A percentile compares a stretch with the other conserved stretches of the same genome.
phyloP scores from a whole-genome alignment of 2,797 vertebrate species.

The Simalia tracyae region DNA sequence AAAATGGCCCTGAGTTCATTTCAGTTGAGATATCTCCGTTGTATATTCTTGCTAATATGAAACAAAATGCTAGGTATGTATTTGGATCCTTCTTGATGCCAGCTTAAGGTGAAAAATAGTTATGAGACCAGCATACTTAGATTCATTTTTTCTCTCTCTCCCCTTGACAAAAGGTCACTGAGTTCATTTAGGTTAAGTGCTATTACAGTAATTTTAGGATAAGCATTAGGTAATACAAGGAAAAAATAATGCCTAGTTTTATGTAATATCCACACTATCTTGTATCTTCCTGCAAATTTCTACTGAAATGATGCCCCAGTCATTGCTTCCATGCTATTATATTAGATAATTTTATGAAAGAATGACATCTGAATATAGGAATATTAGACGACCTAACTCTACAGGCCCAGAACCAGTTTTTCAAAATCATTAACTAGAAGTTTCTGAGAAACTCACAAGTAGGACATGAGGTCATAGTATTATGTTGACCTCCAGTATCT shows the following conservation, averaged over 20 bases:
- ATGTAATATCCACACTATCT: background rate
- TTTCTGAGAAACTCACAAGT: background rate
- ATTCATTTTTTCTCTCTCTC: slow-evolving; percentile 12
- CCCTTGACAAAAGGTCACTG: slow-evolving; percentile 14
- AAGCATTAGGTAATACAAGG: slow-evolving; percentile 41
- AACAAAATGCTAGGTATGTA: slow-evolving; percentile 23
- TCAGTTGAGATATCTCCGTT: slow-evolving; percentile 34
- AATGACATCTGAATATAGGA: background rate
- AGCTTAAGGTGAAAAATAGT: slow-evolving; percentile 34
- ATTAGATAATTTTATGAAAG: background rate
- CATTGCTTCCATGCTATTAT: background rate
- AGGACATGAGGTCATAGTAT: background rate
- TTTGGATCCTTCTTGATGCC: background rate
- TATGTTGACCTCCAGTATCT: background rate
- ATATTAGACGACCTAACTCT: background rate
- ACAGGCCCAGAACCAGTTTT: background rate
- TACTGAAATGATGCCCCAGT: background rate
- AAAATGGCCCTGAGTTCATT: background rate
- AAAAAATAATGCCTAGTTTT: background rate
- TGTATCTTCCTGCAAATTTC: background rate
- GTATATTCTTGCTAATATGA: slow-evolving; percentile 31
- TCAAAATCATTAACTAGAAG: background rate
- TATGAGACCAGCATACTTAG: slow-evolving; percentile 26
- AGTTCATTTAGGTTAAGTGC: slow-evolving; percentile 1
- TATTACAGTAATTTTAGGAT: slow-evolving; percentile 17